Percentiles rank a stretch among this genome's conserved stretches.
These are phyloP conservation scores for Ceratosolen fusciceps DNA, from an alignment of 1,140 invertebrate species.

Conservation along the genomic window DNA sequence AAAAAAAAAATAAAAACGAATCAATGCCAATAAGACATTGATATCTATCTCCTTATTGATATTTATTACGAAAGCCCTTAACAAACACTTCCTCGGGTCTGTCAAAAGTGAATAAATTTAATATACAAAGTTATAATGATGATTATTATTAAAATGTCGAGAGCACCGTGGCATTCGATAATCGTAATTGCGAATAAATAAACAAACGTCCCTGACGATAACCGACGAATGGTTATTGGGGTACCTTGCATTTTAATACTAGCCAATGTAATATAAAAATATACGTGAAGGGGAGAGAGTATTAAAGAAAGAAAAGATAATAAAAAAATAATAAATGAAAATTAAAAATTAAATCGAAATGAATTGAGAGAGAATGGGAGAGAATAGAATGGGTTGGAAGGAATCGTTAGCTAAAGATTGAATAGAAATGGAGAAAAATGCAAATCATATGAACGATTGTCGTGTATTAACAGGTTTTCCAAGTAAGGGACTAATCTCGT, in stretches of 20 bases:
- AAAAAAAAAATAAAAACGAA: too few species aligned
- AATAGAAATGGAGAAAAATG: slow-evolving; percentile 40
- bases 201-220: slow-evolving; percentile 14
- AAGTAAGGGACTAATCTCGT: slow-evolving; percentile 69
- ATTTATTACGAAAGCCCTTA: neutral
- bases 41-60: too few species aligned
- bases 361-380: too few species aligned
- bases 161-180: slow-evolving; percentile 21
- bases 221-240: slow-evolving; percentile 15
- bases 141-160: neutral
- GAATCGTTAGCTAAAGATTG: slow-evolving; percentile 47
- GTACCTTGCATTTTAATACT: slow-evolving; percentile 27
- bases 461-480: slow-evolving; percentile 71
- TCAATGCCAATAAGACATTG: too few species aligned
- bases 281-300: too few species aligned
- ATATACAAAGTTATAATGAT: neutral
- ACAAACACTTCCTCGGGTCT: slow-evolving; percentile 33
- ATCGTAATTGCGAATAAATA: slow-evolving; percentile 28
- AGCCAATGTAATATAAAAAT: slow-evolving; percentile 16
- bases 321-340: slow-evolving; percentile 39
- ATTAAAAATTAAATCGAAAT: slow-evolving; percentile 49
- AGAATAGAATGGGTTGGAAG: too few species aligned
- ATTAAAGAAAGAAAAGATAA: too few species aligned
- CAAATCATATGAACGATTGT: slow-evolving; percentile 65
- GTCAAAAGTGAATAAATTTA: neutral